These are phyloP conservation scores for Cheirogaleus medius DNA, from an alignment of 2,113 vertebrate genomes.

Conservation along the genomic window DNA sequence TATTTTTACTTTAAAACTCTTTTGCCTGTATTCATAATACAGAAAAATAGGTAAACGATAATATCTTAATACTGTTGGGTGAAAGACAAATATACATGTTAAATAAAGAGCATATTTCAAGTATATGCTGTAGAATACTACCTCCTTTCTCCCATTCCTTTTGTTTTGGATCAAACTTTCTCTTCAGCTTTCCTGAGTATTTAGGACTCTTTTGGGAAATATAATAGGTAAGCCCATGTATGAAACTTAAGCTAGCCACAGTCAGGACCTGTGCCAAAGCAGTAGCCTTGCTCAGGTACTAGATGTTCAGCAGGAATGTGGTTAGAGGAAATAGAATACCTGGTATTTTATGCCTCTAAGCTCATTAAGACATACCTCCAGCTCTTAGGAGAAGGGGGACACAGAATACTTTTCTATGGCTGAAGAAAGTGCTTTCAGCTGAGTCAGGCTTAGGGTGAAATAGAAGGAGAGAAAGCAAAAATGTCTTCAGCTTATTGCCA, in stretches of 20 bases:
- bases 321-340: neutral
- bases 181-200: neutral
- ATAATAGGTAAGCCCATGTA: neutral
- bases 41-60: neutral
- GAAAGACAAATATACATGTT: neutral
- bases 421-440: neutral
- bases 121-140: neutral
- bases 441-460: neutral
- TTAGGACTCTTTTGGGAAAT: neutral
- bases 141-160: neutral
- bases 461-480: neutral
- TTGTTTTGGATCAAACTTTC: neutral
- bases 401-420: neutral
- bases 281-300: neutral
- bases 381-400: neutral
- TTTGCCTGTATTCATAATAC: neutral
- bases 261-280: neutral
- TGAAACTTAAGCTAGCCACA: neutral
- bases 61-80: neutral
- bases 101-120: neutral
- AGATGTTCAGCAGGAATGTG: neutral
- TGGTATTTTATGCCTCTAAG: neutral
- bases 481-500: neutral
- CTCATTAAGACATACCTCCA: neutral
- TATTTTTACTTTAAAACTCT: neutral